Base-by-base conservation (phyloP, 2,113 vertebrate species). In the Chelonoidis abingdonii region DNA sequence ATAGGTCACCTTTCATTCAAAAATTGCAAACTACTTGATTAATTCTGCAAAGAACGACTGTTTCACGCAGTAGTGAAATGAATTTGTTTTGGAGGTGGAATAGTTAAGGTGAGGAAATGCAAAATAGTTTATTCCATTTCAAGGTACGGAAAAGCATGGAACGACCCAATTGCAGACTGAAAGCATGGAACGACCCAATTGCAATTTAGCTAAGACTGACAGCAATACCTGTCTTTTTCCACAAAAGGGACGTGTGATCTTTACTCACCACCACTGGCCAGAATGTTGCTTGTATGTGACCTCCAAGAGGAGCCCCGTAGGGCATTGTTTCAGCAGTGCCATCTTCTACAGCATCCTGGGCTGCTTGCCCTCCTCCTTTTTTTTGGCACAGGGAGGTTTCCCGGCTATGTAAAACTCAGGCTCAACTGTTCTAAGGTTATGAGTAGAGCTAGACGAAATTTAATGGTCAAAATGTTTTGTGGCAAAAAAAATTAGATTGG, bases 31-130 rank as follows among this genome's bases (percentile, higher is more conserved):
- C 83, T 54, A 90, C 78, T 86, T 91, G 85, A 96, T 95, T 93
- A 86, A 86, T 87, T 89, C 75, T 84, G 78, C 84, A 93, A 52
- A 86, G 54, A 57, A 79, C 59, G 80, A 87, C 95, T 94, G 87
- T 80, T 95, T 91, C 38, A 93, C 86, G 88, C 88, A 94, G 22
- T 87, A 97, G 92, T 80, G 84, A 93, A 87, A 95, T 75, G 10
- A 21, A 65, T 47, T 90, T 24, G 62, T 88, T 78, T 84, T 50
- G 65, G 69, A 88, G 50, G 35, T 84, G 80, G 35, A 89, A n/a
- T 10, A 89, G 54, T 31, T 89, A 47, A 3, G 57, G 31, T 86
- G 88, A 76, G 80, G 41, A 86, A 88, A 69, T 44, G 3, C 24
- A 25, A 65, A 69, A 6, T 24, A 53, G 24, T 52, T 93, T 21